A percentile compares a stretch with the other conserved stretches of the same genome.
Conservation (phyloP, 30 jellyfish, hydroid and myxozoan genomes). For the Pelagia noctiluca region DNA sequence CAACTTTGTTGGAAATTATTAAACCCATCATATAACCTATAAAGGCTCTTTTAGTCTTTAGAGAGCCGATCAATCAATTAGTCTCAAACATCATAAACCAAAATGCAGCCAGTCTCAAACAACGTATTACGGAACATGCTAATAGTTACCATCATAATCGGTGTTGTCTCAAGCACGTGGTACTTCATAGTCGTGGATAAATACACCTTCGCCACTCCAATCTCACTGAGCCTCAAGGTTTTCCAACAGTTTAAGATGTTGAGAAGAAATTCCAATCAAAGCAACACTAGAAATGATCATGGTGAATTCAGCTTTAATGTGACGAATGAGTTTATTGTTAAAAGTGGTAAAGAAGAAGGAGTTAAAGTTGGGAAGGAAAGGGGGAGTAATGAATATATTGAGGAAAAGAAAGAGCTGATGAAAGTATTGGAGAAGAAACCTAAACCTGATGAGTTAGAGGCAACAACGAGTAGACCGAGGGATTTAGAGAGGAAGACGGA, state of each 20-base stretch:
- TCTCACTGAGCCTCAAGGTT: constrained; percentile 21
- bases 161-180: constrained; percentile 22
- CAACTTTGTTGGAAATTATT: too few species aligned
- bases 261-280: neutral
- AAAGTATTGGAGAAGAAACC: too few species aligned
- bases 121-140: constrained; percentile 36
- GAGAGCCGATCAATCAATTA: too few species aligned
- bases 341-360: too few species aligned
- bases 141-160: constrained; percentile 25
- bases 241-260: constrained; percentile 15
- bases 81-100: neutral
- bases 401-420: too few species aligned
- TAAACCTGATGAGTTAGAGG: too few species aligned
- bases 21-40: too few species aligned
- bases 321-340: too few species aligned
- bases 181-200: constrained; percentile 28
- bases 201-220: constrained; percentile 1
- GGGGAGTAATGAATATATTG: too few species aligned
- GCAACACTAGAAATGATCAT: constrained; percentile 8
- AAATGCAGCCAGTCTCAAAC: constrained; percentile 40
- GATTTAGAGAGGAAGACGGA: neutral
- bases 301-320: neutral
- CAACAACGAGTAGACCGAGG: too few species aligned
- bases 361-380: too few species aligned
- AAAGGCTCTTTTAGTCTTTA: too few species aligned